These are phyloP conservation scores for Trachythela sp. DNA, from an alignment of 64 coral and sea anemone species.

Conservation along the genomic window DNA sequence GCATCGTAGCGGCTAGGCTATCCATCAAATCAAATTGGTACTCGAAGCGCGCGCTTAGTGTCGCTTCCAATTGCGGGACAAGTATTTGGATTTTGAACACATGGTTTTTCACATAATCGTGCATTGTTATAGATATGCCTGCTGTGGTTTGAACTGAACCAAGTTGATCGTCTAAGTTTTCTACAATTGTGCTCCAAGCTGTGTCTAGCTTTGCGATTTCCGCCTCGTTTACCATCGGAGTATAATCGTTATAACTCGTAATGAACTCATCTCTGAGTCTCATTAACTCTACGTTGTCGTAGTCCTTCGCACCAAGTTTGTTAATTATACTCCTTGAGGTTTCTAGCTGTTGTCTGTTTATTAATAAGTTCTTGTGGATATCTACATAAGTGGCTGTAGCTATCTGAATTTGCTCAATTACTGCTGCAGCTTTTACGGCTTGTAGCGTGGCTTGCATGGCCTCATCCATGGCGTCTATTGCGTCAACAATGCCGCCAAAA, in stretches of 20 bases:
- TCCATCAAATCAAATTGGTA: constrained; percentile 53
- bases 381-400: neutral
- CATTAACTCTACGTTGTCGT: constrained; percentile 20
- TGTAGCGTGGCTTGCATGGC: constrained; percentile 12
- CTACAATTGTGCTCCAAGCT: constrained; percentile 29
- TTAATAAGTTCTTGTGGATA: neutral
- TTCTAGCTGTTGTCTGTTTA: constrained; percentile 38
- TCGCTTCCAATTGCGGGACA: constrained; percentile 34
- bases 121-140: constrained; percentile 10
- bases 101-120: constrained; percentile 20
- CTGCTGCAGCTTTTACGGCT: constrained; percentile 23
- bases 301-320: constrained; percentile 26
- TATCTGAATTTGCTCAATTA: constrained; percentile 2
- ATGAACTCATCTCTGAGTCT: constrained; percentile 20
- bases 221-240: constrained; percentile 18
- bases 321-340: constrained; percentile 33
- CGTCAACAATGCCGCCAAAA: constrained; percentile 30
- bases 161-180: constrained; percentile 28
- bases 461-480: constrained; percentile 23
- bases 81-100: constrained; percentile 39
- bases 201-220: constrained; percentile 48
- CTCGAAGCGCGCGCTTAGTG: constrained; percentile 30
- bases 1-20: constrained; percentile 20
- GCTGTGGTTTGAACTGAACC: constrained; percentile 32
- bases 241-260: constrained; percentile 45